phyloP scores from a whole-genome alignment of 2,113 vertebrate species.

The Phoxinus phoxinus region DNA sequence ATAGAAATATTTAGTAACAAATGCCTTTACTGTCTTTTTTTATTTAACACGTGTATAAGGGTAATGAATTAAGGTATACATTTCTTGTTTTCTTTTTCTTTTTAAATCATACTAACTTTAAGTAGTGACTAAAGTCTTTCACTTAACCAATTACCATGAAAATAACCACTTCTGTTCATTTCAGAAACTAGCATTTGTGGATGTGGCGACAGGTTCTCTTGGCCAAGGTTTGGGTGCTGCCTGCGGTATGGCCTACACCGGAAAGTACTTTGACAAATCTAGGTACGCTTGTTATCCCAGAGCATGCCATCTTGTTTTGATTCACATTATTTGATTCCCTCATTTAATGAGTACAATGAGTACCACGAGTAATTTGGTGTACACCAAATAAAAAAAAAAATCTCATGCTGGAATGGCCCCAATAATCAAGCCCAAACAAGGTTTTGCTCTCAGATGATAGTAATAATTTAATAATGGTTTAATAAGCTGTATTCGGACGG shows the following conservation, averaged over 20 bases:
- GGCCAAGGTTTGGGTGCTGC: conserved; percentile 86
- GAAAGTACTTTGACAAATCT: conserved; percentile 86
- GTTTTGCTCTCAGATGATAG: background rate
- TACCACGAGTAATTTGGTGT: background rate
- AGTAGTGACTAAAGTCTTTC: background rate
- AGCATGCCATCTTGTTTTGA: background rate
- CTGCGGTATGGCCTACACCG: conserved; percentile 90
- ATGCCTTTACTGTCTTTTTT: background rate
- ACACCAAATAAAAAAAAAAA: background rate
- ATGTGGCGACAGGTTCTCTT: conserved; percentile 83
- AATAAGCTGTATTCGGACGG: background rate
- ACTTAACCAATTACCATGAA: background rate
- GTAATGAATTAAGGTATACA: background rate
- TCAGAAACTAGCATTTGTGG: conserved; percentile 84
- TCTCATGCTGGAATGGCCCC: background rate
- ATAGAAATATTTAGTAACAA: background rate
- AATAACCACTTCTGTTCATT: background rate
- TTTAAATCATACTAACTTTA: background rate
- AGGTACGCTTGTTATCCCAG: conserved; percentile 65
- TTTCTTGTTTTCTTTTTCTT: background rate
- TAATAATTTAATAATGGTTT: background rate
- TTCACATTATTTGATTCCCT: background rate
- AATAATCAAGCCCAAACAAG: background rate
- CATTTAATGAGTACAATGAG: background rate
- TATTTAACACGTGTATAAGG: background rate